Percentiles rank a stretch among this genome's conserved stretches.
These are phyloP conservation scores for Cnemophilus loriae DNA, from an alignment of 2,113 vertebrate genomes.

Conservation along the genomic window DNA sequence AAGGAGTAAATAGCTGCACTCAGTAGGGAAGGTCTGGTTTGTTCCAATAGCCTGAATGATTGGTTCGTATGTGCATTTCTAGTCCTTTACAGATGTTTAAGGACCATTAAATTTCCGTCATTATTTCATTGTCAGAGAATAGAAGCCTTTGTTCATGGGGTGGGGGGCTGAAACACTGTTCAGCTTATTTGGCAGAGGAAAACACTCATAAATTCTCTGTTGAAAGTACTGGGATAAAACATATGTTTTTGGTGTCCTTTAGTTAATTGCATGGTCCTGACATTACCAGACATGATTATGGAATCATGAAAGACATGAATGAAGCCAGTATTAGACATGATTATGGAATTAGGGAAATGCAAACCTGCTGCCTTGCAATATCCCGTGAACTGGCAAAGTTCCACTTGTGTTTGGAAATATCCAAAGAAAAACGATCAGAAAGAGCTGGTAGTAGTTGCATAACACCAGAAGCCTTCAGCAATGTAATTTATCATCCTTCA, in stretches of 20 bases:
- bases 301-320: not conserved
- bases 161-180: not conserved
- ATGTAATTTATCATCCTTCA: not conserved
- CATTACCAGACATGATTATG: not conserved
- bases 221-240: not conserved
- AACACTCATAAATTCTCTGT: not conserved
- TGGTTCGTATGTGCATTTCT: not conserved
- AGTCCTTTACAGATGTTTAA: not conserved
- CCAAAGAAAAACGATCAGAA: not conserved
- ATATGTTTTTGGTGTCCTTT: not conserved
- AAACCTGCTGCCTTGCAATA: not conserved
- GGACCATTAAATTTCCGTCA: not conserved
- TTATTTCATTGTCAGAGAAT: not conserved
- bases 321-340: not conserved
- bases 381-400: not conserved
- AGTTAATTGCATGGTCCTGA: not conserved
- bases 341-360: not conserved
- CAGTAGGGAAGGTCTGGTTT: not conserved
- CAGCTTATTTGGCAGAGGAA: not conserved
- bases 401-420: not conserved
- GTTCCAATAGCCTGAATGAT: not conserved
- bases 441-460: not conserved
- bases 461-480: not conserved
- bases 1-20: not conserved
- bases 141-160: not conserved